These are phyloP conservation scores for Chaetodon trifascialis DNA, from an alignment of 2,113 vertebrate genomes.

Conservation along the genomic window DNA sequence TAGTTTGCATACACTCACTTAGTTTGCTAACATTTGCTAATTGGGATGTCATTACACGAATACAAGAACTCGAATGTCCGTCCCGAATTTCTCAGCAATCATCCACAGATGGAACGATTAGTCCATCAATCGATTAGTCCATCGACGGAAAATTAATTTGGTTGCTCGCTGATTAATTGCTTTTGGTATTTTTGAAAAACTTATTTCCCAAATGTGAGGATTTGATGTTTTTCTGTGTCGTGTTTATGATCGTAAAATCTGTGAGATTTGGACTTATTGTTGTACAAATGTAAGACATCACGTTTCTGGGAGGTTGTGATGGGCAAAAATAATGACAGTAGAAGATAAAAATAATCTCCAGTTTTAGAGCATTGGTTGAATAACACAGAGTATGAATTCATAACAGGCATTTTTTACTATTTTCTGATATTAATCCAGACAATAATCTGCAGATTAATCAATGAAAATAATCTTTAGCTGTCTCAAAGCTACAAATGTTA, in stretches of 20 bases:
- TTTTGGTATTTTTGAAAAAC: not conserved
- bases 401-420: too few relatives aligned
- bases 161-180: too few relatives aligned
- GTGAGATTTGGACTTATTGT: not conserved
- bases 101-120: too few relatives aligned
- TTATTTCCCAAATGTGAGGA: not conserved
- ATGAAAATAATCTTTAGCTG: not conserved
- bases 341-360: too few relatives aligned
- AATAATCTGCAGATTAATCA: not conserved
- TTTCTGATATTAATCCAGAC: not conserved
- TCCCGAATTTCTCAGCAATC: too few relatives aligned
- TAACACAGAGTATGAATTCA: too few relatives aligned
- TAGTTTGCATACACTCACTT: not conserved
- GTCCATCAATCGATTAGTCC: too few relatives aligned
- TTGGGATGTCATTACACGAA: not conserved
- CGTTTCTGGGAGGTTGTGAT: not conserved
- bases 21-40: not conserved
- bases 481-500: not conserved
- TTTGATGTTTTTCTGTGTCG: not conserved
- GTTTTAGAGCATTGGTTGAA: too few relatives aligned
- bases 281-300: not conserved
- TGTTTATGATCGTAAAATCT: not conserved
- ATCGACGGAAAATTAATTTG: too few relatives aligned
- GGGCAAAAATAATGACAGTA: not conserved
- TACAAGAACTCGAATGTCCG: too few relatives aligned